Conservation (phyloP, 2,797 vertebrate species). For the Poecilia gillii region DNA sequence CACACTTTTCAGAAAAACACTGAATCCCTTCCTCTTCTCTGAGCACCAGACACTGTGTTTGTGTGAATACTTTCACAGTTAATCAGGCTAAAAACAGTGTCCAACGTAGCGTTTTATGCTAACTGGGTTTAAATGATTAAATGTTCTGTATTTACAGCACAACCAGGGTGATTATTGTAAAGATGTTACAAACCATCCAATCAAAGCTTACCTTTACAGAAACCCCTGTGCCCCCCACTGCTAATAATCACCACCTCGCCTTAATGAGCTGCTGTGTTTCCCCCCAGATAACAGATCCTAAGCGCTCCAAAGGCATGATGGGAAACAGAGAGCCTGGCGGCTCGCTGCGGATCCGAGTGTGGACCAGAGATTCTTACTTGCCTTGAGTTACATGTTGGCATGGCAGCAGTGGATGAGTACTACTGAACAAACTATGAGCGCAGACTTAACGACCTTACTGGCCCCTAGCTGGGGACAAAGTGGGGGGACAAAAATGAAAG, state of each 20-base stretch:
- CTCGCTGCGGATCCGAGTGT: constrained; percentile 78
- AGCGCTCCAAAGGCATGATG: constrained; percentile 73
- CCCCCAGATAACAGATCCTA: constrained; percentile 40
- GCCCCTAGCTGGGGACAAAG: constrained; percentile 87
- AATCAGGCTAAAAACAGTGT: neutral
- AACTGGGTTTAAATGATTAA: neutral
- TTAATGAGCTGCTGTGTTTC: constrained; percentile 26
- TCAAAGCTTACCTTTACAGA: neutral
- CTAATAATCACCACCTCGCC: constrained; percentile 17
- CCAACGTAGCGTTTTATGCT: neutral
- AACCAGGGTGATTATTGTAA: neutral
- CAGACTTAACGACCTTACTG: constrained; percentile 87
- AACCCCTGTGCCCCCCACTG: neutral
- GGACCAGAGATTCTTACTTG: constrained; percentile 85
- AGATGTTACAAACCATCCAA: neutral
- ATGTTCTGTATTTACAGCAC: neutral
- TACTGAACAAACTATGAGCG: constrained; percentile 87
- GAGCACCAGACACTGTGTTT: neutral
- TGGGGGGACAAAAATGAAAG: constrained; percentile 86
- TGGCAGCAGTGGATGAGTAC: constrained; percentile 85
- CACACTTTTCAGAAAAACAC: neutral
- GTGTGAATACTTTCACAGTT: neutral
- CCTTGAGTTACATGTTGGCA: constrained; percentile 87
- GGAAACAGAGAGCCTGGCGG: constrained; percentile 73
- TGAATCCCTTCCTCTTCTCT: neutral